Percentiles rank a stretch among this genome's conserved stretches.
phyloP scores from a whole-genome alignment of 1,140 invertebrate genomes.

The Gonioctena quinquepunctata region DNA sequence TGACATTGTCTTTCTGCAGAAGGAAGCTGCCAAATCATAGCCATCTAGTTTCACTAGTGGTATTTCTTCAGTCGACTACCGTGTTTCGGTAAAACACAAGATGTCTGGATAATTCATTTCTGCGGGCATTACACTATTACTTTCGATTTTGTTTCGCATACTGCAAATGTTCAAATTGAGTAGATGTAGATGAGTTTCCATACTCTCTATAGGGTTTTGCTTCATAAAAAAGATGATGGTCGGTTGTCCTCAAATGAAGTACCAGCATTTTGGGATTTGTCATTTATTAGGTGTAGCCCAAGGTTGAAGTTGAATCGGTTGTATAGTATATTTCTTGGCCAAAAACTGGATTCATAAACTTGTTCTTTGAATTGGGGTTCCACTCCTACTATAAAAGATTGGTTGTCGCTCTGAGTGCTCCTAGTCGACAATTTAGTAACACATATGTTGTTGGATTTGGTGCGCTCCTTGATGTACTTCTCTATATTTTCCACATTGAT shows the following conservation, averaged over 20 bases:
- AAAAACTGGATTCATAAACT: background rate
- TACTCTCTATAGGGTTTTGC: background rate
- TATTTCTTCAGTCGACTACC: too few relatives aligned
- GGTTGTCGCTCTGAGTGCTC: background rate
- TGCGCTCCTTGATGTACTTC: background rate
- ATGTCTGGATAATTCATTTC: too few relatives aligned
- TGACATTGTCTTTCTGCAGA: too few relatives aligned
- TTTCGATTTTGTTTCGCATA: too few relatives aligned
- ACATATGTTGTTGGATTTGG: background rate
- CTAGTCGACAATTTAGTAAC: background rate
- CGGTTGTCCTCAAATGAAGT: background rate
- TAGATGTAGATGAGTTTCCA: background rate
- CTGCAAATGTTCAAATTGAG: background rate
- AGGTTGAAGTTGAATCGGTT: background rate
- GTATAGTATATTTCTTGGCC: background rate
- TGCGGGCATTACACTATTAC: too few relatives aligned
- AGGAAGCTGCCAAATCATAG: too few relatives aligned
- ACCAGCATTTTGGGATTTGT: background rate
- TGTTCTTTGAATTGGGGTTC: background rate
- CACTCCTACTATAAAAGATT: slow-evolving; percentile 3
- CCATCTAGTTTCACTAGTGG: too few relatives aligned
- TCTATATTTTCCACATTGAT: background rate
- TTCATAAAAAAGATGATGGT: background rate
- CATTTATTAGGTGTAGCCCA: background rate
- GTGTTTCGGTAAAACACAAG: too few relatives aligned